A percentile compares a stretch with the other conserved stretches of the same genome.
phyloP scores from a whole-genome alignment of 2,113 vertebrate genomes.

The Sakesphorus luctuosus region DNA sequence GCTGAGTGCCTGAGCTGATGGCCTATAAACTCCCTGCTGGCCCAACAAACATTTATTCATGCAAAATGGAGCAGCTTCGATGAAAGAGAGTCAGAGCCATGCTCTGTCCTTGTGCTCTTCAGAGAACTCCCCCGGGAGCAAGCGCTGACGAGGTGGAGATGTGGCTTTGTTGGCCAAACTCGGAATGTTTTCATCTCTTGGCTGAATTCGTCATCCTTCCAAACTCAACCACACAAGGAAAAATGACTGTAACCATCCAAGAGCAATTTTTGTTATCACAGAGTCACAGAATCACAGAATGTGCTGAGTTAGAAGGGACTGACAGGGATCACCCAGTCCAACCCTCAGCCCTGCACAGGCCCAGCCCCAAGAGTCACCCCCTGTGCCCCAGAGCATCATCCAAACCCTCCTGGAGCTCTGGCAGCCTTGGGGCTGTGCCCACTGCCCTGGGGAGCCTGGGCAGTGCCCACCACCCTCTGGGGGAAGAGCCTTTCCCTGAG shows the following conservation, averaged over 20 bases:
- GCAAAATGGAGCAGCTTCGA: neutral
- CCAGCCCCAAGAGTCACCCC: neutral
- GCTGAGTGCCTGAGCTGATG: slow-evolving; percentile 15
- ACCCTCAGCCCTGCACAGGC: neutral
- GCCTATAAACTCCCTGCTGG: slow-evolving; percentile 51
- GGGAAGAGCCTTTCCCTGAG: neutral
- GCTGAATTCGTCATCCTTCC: neutral
- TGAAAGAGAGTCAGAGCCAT: rapidly evolving
- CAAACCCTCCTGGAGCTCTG: neutral
- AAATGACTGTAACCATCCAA: neutral
- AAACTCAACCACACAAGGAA: neutral
- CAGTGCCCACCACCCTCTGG: neutral
- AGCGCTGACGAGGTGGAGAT: neutral
- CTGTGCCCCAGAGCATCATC: neutral
- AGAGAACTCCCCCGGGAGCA: neutral
- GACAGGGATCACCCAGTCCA: neutral
- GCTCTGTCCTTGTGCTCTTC: neutral
- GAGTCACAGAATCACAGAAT: neutral
- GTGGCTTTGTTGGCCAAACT: neutral
- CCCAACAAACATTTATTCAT: slow-evolving; percentile 49
- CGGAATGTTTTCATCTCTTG: neutral
- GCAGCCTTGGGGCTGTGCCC: neutral
- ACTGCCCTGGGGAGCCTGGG: neutral
- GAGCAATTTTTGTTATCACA: neutral
- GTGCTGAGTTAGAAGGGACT: neutral